phyloP scores from a whole-genome alignment of 2,797 vertebrate genomes.

The Bucorvus abyssinicus region DNA sequence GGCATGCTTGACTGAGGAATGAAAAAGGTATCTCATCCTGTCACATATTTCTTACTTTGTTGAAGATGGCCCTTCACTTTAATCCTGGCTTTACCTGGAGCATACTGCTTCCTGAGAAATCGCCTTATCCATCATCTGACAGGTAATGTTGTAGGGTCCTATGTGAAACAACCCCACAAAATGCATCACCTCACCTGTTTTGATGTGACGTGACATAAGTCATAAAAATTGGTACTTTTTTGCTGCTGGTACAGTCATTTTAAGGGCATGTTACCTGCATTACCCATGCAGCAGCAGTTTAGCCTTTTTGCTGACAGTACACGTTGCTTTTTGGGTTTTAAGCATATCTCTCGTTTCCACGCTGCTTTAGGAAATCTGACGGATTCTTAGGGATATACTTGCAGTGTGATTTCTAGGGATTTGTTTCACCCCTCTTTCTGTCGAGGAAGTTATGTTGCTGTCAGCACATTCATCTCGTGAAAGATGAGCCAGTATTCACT shows the following conservation, averaged over 20 bases:
- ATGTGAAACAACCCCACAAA: background rate
- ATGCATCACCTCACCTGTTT: background rate
- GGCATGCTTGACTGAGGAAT: background rate
- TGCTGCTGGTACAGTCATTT: background rate
- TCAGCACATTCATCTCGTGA: background rate
- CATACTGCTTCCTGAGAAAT: background rate
- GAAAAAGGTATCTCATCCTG: background rate
- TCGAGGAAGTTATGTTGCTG: background rate
- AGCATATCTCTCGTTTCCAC: background rate
- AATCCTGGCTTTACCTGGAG: background rate
- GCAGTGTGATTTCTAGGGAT: background rate
- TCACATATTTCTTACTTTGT: background rate
- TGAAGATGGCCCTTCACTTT: background rate
- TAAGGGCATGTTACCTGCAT: background rate
- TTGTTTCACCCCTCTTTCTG: background rate
- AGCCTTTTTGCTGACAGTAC: conserved; percentile 19
- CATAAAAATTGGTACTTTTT: background rate
- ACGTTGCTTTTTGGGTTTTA: conserved; percentile 20
- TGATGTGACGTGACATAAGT: background rate
- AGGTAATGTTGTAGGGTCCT: background rate
- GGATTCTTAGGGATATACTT: conserved; percentile 7
- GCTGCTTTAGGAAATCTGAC: background rate
- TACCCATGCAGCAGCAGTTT: background rate
- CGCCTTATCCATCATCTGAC: background rate
- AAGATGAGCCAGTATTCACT: background rate